Conservation (phyloP, 1,140 invertebrate genomes). For the Calycopis cecrops region DNA sequence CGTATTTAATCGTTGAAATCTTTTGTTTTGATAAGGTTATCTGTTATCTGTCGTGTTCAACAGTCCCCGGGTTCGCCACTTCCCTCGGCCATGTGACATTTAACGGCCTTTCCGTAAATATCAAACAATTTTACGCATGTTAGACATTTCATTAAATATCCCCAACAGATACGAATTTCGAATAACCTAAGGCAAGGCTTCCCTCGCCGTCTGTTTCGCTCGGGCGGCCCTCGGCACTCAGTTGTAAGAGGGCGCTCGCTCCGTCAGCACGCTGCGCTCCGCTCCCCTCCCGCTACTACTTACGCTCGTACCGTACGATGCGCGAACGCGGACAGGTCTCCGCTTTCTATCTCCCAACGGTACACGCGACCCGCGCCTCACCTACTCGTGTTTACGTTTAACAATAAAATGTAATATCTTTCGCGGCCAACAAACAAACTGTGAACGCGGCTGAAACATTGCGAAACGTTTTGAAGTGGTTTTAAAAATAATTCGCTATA, state of each 20-base stretch:
- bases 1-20: constrained; percentile 55
- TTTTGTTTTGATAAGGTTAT: constrained; percentile 39
- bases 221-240: constrained; percentile 29
- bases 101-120: constrained; percentile 7
- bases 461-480: constrained; percentile 70
- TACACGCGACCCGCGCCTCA: constrained; percentile 45
- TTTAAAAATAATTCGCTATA: constrained; percentile 70
- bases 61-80: not conserved
- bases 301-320: constrained; percentile 44
- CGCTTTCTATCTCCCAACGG: constrained; percentile 59
- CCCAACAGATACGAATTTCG: constrained; percentile 35
- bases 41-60: too few relatives aligned
- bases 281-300: constrained; percentile 25
- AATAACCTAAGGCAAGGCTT: constrained; percentile 52
- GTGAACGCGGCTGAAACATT: constrained; percentile 52
- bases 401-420: constrained; percentile 46
- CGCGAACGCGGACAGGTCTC: constrained; percentile 29
- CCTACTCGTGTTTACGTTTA: constrained; percentile 51
- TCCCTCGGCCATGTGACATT: constrained; percentile 7
- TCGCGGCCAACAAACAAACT: constrained; percentile 41
- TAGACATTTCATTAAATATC: constrained; percentile 43
- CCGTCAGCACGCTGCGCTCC: constrained; percentile 38
- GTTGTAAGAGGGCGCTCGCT: constrained; percentile 52
- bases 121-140: constrained; percentile 43
- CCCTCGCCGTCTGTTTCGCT: constrained; percentile 24